Evolutionary conservation across 2,113 vertebrate genomes (phyloP).

Genomic region (Odocoileus virginianus): DNA sequence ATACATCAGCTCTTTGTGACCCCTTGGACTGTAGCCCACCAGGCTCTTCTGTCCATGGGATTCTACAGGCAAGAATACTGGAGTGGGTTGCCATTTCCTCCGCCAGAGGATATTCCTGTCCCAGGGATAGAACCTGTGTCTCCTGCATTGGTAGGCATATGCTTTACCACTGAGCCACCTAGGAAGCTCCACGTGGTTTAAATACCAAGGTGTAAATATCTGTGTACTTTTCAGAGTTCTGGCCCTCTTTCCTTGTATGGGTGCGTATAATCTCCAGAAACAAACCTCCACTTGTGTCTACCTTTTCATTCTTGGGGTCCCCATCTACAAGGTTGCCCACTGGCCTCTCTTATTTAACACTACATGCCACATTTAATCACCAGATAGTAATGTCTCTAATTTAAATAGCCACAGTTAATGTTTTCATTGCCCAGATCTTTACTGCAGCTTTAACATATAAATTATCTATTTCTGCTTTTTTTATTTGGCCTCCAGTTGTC

Average conservation of each 20-base stretch:
- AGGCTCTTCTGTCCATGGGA: background rate
- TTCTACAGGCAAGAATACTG: background rate
- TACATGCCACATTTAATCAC: background rate
- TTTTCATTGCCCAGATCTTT: background rate
- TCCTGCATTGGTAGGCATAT: background rate
- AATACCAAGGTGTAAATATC: background rate
- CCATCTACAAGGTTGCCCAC: background rate
- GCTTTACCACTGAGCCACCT: background rate
- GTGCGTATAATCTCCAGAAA: background rate
- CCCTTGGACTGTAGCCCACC: background rate
- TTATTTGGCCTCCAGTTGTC: background rate
- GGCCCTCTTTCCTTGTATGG: background rate
- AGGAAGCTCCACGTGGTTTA: background rate
- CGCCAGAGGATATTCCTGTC: background rate
- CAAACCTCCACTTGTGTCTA: background rate
- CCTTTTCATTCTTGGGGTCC: background rate
- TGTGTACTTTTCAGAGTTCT: background rate
- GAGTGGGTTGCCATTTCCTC: background rate
- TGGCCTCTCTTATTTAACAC: background rate
- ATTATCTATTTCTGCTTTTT: background rate
- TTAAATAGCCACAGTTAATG: background rate
- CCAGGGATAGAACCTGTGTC: background rate
- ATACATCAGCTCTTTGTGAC: background rate
- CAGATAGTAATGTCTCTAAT: background rate
- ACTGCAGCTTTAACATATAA: background rate